phyloP scores from a whole-genome alignment of 23 tunicate genomes.

The Trididemnum clinides region DNA sequence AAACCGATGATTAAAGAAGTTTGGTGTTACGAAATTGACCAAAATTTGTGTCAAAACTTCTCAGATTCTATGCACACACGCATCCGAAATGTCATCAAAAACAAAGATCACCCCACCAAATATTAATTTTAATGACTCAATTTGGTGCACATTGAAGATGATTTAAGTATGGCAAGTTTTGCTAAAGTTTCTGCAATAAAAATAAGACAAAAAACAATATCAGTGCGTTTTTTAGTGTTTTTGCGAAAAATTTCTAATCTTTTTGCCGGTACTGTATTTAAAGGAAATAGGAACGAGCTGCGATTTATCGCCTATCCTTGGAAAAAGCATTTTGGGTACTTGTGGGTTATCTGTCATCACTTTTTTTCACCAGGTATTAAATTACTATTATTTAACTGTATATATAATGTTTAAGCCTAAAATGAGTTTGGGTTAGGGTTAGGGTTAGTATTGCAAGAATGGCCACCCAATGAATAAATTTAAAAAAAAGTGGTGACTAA shows the following conservation, averaged over 20 bases:
- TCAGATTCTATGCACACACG: conserved; percentile 19
- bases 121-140: conserved; percentile 2
- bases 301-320: too few species aligned
- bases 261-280: conserved; percentile 35
- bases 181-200: conserved; percentile 20
- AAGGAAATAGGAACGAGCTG: too few species aligned
- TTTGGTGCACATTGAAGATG: conserved; percentile 4
- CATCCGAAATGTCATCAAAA: conserved; percentile 30
- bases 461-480: too few species aligned
- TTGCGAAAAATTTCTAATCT: conserved; percentile 10
- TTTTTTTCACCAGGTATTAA: too few species aligned
- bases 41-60: conserved; percentile 24
- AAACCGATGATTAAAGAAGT: conserved; percentile 14
- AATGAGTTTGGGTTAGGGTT: too few species aligned
- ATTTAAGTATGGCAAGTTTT: neutral
- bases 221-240: neutral
- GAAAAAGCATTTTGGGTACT: too few species aligned
- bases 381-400: too few species aligned
- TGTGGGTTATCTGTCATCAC: too few species aligned
- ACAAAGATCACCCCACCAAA: conserved; percentile 13
- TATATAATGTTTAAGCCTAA: too few species aligned
- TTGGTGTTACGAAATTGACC: conserved; percentile 3
- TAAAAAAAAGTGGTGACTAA: too few species aligned
- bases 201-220: conserved; percentile 1
- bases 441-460: too few species aligned